phyloP scores from a whole-genome alignment of 2,888 invertebrate genomes.

The Acleris emargana region DNA sequence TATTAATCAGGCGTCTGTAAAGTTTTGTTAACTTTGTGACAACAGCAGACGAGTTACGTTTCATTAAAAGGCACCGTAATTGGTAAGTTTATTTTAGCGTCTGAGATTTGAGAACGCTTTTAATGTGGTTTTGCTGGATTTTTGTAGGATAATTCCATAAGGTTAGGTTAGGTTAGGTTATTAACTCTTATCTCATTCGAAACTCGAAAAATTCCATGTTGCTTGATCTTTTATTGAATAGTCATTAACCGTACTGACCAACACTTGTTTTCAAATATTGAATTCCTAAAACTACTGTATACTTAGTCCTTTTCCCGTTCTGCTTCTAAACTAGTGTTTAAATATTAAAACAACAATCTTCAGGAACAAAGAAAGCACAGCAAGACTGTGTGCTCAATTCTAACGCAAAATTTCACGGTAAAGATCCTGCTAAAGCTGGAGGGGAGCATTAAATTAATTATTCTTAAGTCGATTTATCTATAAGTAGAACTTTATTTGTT shows the following conservation, averaged over 20 bases:
- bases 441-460: background rate
- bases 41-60: constrained; percentile 13
- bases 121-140: background rate
- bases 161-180: too few species aligned
- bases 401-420: background rate
- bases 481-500: background rate
- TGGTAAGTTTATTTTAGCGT: constrained; percentile 20
- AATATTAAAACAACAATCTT: too few species aligned
- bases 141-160: too few species aligned
- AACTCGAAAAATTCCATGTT: background rate
- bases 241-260: too few species aligned
- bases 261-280: too few species aligned
- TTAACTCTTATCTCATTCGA: too few species aligned
- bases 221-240: background rate
- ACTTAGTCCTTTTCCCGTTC: too few species aligned
- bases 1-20: constrained; percentile 61
- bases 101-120: constrained; percentile 5
- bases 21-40: constrained; percentile 34
- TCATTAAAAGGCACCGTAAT: constrained; percentile 22
- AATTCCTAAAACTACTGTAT: too few species aligned
- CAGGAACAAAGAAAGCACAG: too few species aligned
- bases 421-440: background rate
- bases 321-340: too few species aligned
- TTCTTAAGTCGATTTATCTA: background rate
- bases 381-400: background rate